Evolutionary conservation across 2,888 invertebrate genomes (phyloP), one percentile per base, ranked within the genome.

Genomic region (Diaprepes abbreviatus): DNA sequence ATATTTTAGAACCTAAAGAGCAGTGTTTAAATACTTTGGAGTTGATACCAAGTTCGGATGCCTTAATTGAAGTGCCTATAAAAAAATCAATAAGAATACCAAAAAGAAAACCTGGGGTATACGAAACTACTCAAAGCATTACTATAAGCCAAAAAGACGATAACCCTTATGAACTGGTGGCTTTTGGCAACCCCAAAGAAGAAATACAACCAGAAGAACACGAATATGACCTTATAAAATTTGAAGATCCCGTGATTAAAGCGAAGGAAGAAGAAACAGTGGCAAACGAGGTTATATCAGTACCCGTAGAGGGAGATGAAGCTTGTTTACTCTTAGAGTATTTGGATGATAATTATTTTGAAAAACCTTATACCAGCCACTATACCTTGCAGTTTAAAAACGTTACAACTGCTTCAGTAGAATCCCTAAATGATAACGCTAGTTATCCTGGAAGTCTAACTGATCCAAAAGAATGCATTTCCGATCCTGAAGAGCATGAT

Each of bases 51-150:
- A 81, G 83, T 14, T 79, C 80, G 0, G 83, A 84, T 66, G 85
- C 85, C 48, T 40, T 84, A 1, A 81, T 85, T 24, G 85, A 85
- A 76, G 80, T 85, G 31, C 84, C 85, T 0, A 81, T 84, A 7
- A 82, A 82, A 73, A 84, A 82, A 74, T 75, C 80, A 0, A 78
- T 80, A 24, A 71, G 63, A 17, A 73, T 74, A 55, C 82, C 81
- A 0, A 81, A 81, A 74, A 71, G 67, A 10, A 74, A 72, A 62
- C 80, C 80, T 0, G 81, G 80, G 74, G 69, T 76, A 2, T 84
- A 81, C 63, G 79, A 82, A 73, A 81, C 80, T 21, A 81, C 77
- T 3, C 82, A 81, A 40, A 79, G 82, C 72, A 81, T 83, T 21
- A 50, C 72, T 3, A 72, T 82, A 12, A 64, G 40, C 3, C 58